Evolutionary conservation across 2,113 vertebrate genomes (phyloP).

Genomic region (Nesogale talazaci): DNA sequence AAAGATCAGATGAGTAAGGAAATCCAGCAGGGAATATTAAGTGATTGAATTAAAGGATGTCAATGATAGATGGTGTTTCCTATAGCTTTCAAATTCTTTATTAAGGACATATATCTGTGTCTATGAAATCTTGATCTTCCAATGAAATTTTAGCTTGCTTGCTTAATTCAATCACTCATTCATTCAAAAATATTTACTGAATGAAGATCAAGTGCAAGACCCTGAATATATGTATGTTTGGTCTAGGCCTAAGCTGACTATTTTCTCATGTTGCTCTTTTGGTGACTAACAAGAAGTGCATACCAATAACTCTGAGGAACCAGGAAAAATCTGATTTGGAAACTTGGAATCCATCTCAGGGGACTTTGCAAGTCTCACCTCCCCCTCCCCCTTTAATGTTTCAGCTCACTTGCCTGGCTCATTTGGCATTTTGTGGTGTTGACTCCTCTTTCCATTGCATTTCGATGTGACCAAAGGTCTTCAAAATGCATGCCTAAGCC

Average conservation of each 20-base stretch:
- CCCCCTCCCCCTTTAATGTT: background rate
- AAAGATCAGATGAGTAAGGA: background rate
- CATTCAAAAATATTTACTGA: background rate
- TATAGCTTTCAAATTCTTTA: background rate
- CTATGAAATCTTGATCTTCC: slow-evolving; percentile 35
- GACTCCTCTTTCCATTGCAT: slow-evolving; percentile 11
- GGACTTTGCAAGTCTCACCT: slow-evolving; percentile 26
- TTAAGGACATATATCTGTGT: background rate
- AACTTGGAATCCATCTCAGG: background rate
- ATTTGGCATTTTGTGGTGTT: slow-evolving; percentile 22
- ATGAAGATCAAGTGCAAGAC: background rate
- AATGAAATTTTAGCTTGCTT: background rate
- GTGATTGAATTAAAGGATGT: background rate
- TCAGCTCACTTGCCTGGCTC: slow-evolving; percentile 27
- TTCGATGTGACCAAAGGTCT: background rate
- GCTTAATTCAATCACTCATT: background rate
- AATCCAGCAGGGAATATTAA: background rate
- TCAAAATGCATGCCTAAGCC: background rate
- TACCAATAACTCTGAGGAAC: background rate
- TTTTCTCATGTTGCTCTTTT: background rate
- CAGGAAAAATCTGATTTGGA: background rate
- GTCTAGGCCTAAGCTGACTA: background rate
- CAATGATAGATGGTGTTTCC: background rate
- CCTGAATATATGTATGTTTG: background rate
- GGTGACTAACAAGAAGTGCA: no score